Evolutionary conservation across 2,888 invertebrate species (phyloP), one percentile per base, ranked within the genome.

Genomic region (Agrotis clavis): DNA sequence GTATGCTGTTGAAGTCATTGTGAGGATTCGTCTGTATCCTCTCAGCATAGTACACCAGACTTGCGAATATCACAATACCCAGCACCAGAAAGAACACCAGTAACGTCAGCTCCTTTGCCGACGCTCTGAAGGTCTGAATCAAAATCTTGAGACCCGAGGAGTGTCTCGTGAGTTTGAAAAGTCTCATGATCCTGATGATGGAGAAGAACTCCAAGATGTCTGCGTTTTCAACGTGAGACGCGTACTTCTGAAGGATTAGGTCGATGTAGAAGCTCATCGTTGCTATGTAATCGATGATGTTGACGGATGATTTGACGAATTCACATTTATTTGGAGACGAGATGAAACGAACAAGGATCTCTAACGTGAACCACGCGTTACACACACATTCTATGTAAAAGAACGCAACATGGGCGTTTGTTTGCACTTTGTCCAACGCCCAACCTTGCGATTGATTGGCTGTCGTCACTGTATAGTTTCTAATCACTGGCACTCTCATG

Each of bases 341-440:
- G 89, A 99, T 98, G 96, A 99, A 99, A 81, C 99, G 97, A 77
- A 98, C 97, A 89, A 99, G 97, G 93, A 99, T 99, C 94, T 99
- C 99, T 90, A 99, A 97, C 50, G 99, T 99, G 96, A 99, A 99
- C 99, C 99, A 99, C 79, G 99, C 99, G 96, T 99, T 99, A 96
- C 99, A 99, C 85, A 99, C 98, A 96, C 99, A 99, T 96, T 99
- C 99, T 92, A 99, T 99, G 97, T 99, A 99, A 97, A 99, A 99
- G 97, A 99, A 99, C 89, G 99, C 99, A 84, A 98, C 97, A 96
- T 99, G 99, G 75, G 99, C 99, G 96, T 99, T 99, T 68, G 99
- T 99, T 94, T 98, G 98, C 89, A 98, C 97, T 95, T 98, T 98
- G 96, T 99, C 99, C 90, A 99, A 96, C 71, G 98, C 98, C 98